Evolutionary conservation across 2,797 vertebrate species (phyloP).

Genomic region (Ambastaia sidthimunki): DNA sequence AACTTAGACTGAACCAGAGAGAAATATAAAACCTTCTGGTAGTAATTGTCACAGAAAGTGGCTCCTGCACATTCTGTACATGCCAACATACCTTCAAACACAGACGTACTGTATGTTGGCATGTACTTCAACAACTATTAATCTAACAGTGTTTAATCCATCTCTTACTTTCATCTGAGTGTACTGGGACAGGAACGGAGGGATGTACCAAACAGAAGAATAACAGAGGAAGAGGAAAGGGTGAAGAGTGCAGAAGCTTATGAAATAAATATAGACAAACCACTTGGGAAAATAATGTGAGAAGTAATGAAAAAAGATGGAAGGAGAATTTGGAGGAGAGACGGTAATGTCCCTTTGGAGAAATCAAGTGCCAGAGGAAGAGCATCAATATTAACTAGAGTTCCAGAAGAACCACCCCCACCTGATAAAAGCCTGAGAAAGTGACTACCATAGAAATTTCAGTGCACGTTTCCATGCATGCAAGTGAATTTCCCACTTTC

Average conservation of each 20-base stretch:
- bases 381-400: slow-evolving; percentile 7
- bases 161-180: neutral
- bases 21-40: neutral
- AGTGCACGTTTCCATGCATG: neutral
- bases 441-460: neutral
- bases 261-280: slow-evolving; percentile 3
- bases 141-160: neutral
- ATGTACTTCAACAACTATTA: neutral
- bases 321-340: neutral
- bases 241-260: neutral
- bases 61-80: neutral
- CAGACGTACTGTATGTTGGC: neutral
- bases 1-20: slow-evolving; percentile 78
- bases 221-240: neutral
- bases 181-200: too few relatives aligned
- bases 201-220: neutral
- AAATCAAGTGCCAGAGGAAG: neutral
- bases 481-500: neutral
- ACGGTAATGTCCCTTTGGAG: neutral
- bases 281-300: neutral
- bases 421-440: neutral
- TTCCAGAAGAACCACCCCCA: neutral
- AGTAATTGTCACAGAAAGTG: neutral
- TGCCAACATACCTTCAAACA: slow-evolving; percentile 9
- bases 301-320: neutral